phyloP scores from a whole-genome alignment of 35 echinoderm and acorn worm species.

The Heliocidaris erythrogramma region DNA sequence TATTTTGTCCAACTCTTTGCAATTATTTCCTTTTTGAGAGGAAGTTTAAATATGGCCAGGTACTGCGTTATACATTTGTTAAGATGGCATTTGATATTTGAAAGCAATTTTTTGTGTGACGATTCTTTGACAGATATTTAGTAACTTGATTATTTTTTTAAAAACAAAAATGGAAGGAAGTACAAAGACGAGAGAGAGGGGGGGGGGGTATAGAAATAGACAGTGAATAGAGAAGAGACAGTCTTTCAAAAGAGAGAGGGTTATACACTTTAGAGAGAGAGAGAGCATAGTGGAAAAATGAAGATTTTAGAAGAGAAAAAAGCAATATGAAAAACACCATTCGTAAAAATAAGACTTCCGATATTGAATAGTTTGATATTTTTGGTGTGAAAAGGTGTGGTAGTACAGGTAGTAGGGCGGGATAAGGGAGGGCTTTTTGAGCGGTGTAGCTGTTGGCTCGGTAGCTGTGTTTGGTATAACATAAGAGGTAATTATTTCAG shows the following conservation, averaged over 20 bases:
- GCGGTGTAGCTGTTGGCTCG: not conserved
- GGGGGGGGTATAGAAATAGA: too few relatives aligned
- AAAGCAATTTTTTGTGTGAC: too few relatives aligned
- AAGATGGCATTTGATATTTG: too few relatives aligned
- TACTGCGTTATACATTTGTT: too few relatives aligned
- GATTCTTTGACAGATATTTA: too few relatives aligned
- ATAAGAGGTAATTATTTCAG: slow-evolving; percentile 43
- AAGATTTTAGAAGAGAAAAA: not conserved
- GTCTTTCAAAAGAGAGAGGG: not conserved
- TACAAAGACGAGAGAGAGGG: too few relatives aligned
- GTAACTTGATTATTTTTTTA: too few relatives aligned
- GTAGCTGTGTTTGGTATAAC: not conserved
- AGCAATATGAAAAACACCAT: not conserved
- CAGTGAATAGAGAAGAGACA: not conserved
- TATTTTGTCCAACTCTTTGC: too few relatives aligned
- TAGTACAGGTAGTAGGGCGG: slow-evolving; percentile 27
- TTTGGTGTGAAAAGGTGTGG: not conserved
- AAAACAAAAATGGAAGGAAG: too few relatives aligned
- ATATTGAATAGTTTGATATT: not conserved
- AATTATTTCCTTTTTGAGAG: too few relatives aligned
- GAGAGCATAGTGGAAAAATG: not conserved
- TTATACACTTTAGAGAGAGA: too few relatives aligned
- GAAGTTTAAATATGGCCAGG: too few relatives aligned
- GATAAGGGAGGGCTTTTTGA: not conserved
- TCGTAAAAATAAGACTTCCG: not conserved